Percentiles rank a stretch among this genome's conserved stretches.
These are phyloP conservation scores for Goniozus legneri DNA, from an alignment of 1,140 invertebrate genomes.

Conservation along the genomic window DNA sequence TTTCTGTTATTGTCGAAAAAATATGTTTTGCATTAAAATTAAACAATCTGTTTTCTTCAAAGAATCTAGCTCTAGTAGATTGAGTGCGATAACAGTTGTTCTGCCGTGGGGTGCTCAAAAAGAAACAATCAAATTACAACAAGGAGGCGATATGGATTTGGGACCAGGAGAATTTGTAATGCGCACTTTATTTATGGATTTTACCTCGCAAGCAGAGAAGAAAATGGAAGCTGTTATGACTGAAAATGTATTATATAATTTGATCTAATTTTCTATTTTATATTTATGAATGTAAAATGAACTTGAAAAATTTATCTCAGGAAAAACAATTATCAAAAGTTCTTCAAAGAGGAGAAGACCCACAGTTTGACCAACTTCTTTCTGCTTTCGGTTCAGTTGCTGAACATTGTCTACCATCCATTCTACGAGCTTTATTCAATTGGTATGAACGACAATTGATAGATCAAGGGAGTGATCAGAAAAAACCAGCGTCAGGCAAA, in stretches of 20 bases:
- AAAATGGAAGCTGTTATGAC: conserved; percentile 94
- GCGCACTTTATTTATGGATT: conserved; percentile 90
- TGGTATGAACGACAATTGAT: conserved; percentile 93
- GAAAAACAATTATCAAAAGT: conserved; percentile 91
- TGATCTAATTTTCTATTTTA: too few species aligned
- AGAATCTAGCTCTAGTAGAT: conserved; percentile 49
- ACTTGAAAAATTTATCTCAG: conserved; percentile 47
- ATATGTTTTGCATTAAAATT: conserved; percentile 1
- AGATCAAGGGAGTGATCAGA: conserved; percentile 58
- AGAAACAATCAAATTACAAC: conserved; percentile 62
- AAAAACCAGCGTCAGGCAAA: conserved; percentile 57
- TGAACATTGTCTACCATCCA: conserved; percentile 95
- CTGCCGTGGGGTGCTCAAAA: conserved; percentile 81
- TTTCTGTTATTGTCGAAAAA: too few species aligned
- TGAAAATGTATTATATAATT: conserved; percentile 66
- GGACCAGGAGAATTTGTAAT: conserved; percentile 93
- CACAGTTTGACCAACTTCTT: conserved; percentile 92
- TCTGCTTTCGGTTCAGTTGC: conserved; percentile 89
- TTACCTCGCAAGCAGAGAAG: conserved; percentile 86
- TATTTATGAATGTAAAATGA: too few species aligned
- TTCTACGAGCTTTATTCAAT: conserved; percentile 87
- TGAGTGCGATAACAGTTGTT: conserved; percentile 54
- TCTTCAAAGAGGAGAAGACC: conserved; percentile 91
- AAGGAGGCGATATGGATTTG: conserved; percentile 63
- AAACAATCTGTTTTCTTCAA: conserved; percentile 4